phyloP scores from a whole-genome alignment of 2,113 vertebrate species.

The Campylorhamphus procurvoides region DNA sequence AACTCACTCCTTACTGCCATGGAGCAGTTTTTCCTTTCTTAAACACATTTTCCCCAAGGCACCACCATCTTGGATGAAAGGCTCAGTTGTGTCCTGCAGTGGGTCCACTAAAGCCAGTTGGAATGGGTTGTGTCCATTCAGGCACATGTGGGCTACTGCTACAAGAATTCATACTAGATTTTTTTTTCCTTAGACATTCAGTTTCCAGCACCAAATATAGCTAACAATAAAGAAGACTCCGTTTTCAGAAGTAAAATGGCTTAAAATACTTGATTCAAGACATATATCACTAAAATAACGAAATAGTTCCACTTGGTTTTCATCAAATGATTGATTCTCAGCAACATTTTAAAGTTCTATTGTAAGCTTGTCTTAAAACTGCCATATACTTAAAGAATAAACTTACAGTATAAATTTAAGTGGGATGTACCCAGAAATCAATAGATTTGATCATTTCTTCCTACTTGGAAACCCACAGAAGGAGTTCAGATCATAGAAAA shows the following conservation, averaged over 20 bases:
- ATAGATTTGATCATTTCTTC: not conserved
- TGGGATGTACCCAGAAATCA: not conserved
- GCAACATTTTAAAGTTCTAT: not conserved
- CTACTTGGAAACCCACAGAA: not conserved
- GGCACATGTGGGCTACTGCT: not conserved
- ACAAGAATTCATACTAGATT: not conserved
- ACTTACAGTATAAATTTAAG: not conserved
- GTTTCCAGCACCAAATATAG: not conserved
- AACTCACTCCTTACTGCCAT: not conserved
- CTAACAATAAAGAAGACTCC: not conserved
- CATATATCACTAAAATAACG: not conserved
- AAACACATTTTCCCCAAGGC: not conserved
- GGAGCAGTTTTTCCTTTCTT: not conserved
- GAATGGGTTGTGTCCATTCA: not conserved
- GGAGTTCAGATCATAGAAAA: not conserved
- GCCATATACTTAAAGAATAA: not conserved
- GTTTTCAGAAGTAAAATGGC: not conserved
- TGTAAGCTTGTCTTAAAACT: not conserved
- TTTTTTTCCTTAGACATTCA: not conserved
- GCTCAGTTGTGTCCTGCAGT: not conserved
- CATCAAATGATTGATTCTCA: not conserved
- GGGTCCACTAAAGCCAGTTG: fast-evolving
- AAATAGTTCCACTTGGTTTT: not conserved
- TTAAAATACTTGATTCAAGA: not conserved
- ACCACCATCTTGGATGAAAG: not conserved